Evolutionary conservation across 1,140 invertebrate genomes (phyloP).

Genomic region (Neodiprion fabricii): DNA sequence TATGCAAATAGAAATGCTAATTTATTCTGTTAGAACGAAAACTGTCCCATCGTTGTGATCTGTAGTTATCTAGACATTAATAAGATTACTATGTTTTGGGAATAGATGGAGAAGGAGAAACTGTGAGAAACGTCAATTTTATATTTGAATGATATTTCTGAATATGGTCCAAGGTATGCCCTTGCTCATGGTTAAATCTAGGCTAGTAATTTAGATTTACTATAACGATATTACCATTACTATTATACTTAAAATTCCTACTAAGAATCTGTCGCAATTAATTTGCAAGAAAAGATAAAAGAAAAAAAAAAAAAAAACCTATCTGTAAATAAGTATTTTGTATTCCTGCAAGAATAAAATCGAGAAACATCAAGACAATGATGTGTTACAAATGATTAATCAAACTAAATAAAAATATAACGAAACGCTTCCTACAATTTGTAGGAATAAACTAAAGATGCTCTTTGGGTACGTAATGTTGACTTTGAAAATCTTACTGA

Average conservation of each 20-base stretch:
- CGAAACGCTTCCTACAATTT: constrained; percentile 1
- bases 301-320: constrained; percentile 28
- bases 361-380: constrained; percentile 29
- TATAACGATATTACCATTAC: constrained; percentile 10
- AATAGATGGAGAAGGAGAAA: background rate
- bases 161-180: constrained; percentile 46
- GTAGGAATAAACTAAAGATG: background rate
- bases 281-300: constrained; percentile 38
- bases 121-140: background rate
- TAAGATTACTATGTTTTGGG: background rate
- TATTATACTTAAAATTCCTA: constrained; percentile 43
- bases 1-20: background rate
- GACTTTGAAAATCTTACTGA: too few relatives aligned
- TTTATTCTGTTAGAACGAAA: constrained; percentile 14
- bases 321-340: constrained; percentile 58
- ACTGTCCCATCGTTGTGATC: constrained; percentile 8
- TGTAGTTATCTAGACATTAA: constrained; percentile 11
- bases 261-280: constrained; percentile 53
- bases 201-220: constrained; percentile 45
- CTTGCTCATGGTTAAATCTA: constrained; percentile 51
- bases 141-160: constrained; percentile 28
- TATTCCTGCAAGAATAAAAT: constrained; percentile 54
- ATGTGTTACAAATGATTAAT: constrained; percentile 30
- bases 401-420: constrained; percentile 9
- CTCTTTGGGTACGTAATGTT: background rate